phyloP scores from a whole-genome alignment of 2,797 vertebrate species.

The Xerus rutilus region DNA sequence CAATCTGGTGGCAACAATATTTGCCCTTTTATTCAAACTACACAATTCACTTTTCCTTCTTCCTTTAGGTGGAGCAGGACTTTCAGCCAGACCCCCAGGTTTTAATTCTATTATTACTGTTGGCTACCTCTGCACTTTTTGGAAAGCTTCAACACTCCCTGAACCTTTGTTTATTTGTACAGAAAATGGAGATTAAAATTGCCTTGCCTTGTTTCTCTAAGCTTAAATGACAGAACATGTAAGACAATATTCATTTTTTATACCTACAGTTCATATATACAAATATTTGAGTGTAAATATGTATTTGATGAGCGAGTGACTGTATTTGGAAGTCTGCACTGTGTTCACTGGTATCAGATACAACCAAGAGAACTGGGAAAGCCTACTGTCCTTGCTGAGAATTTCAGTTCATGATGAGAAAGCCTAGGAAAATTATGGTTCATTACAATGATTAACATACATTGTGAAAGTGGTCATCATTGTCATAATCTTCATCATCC shows the following conservation, averaged over 20 bases:
- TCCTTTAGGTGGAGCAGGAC: background rate
- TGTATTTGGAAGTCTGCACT: background rate
- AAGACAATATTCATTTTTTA: constrained; percentile 9
- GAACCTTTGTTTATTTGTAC: background rate
- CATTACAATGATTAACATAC: background rate
- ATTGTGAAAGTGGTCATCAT: background rate
- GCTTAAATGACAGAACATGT: background rate
- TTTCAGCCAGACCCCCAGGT: background rate
- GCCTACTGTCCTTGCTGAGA: background rate
- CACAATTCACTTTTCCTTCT: background rate
- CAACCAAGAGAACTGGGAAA: constrained; percentile 5
- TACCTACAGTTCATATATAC: background rate
- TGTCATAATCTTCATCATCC: background rate
- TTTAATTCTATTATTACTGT: background rate
- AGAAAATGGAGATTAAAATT: constrained; percentile 41
- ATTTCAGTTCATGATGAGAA: background rate
- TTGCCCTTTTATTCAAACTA: background rate
- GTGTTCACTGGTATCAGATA: background rate
- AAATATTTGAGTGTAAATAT: background rate
- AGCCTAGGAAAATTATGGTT: background rate
- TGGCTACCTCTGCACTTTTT: background rate
- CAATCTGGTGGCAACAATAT: background rate
- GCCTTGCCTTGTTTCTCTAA: background rate
- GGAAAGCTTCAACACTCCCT: background rate
- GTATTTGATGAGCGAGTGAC: background rate